Evolutionary conservation across 2,888 invertebrate species (phyloP), one percentile per base, ranked within the genome.

Genomic region (Myopa tessellatipennis): DNA sequence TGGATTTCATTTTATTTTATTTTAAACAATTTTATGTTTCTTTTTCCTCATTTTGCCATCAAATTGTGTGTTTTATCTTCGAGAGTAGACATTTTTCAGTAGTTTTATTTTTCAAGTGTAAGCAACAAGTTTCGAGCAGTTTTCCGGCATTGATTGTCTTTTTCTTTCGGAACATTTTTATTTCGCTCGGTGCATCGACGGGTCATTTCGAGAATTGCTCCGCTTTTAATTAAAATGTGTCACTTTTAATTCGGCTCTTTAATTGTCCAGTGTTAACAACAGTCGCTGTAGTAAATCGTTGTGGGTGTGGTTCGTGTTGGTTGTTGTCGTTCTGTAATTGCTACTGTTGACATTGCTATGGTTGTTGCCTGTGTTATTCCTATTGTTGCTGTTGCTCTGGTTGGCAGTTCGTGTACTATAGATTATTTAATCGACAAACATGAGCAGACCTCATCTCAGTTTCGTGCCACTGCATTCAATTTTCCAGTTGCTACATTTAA

Each of bases 221-320:
- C 71, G 16, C 34, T 72, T 72, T 60, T 72, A 72, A 72, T 72
- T 72, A 72, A 72, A 72, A 72, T 60, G 40, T 60, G 71, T 72
- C 58, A 72, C 38, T 72, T 60, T 72, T 58, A 58, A 72, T 72
- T 72, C 58, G 60, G 36, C 38, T 38, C 18, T 72, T 60, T 18
- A 40, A 72, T 60, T 58, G 60, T 72, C 7, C 45, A 45, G 45
- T 10, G 45, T 45, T 45, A 45, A 45, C 45, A 45, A 45, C 45
- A 45, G 45, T 45, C 45, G 45, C 45, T 8, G 45, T 45, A 45
- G 45, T 50, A 52, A 50, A 52, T 34, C 58, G 70, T 71, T 71
- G 55, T 50, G 16, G 55, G 52, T 55, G 67, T 16, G 14, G 67
- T 16, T 67, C 34, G 10, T 71, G 70, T 71, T 71, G 55, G 6